Evolutionary conservation across 30 jellyfish, hydroid and myxozoan genomes (phyloP).

Genomic region (Aurelia aurita complex sp. Pacific): DNA sequence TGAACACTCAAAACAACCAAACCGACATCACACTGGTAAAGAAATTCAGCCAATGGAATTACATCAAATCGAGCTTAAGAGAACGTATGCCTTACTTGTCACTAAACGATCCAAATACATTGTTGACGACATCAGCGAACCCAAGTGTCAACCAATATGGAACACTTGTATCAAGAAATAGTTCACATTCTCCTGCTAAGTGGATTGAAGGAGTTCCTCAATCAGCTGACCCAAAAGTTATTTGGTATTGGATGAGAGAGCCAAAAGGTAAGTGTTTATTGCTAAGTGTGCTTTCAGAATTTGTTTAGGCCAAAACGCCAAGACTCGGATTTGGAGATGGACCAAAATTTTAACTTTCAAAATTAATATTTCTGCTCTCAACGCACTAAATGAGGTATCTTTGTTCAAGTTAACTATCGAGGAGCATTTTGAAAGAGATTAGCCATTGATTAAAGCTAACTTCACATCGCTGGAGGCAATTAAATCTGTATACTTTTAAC

Average conservation of each 20-base stretch:
- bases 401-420: too few species aligned
- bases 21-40: constrained; percentile 86
- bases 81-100: constrained; percentile 97
- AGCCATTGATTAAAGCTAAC: too few species aligned
- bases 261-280: constrained; percentile 74
- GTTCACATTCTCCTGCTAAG: constrained; percentile 79
- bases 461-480: too few species aligned
- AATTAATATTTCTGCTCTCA: too few species aligned
- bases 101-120: constrained; percentile 56
- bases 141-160: constrained; percentile 83
- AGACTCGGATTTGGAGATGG: too few species aligned
- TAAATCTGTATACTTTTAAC: too few species aligned
- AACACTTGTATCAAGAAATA: constrained; percentile 82
- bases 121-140: constrained; percentile 88
- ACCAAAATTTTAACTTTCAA: too few species aligned
- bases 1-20: constrained; percentile 68
- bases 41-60: constrained; percentile 95
- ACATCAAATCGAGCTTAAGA: constrained; percentile 77
- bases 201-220: constrained; percentile 91
- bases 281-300: too few species aligned
- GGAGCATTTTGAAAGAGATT: too few species aligned
- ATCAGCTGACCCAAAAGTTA: constrained; percentile 60
- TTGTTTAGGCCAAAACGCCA: too few species aligned
- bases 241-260: constrained; percentile 98
- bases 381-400: too few species aligned